Conservation (phyloP, 2,797 vertebrate species). For the Acridotheres tristis region DNA sequence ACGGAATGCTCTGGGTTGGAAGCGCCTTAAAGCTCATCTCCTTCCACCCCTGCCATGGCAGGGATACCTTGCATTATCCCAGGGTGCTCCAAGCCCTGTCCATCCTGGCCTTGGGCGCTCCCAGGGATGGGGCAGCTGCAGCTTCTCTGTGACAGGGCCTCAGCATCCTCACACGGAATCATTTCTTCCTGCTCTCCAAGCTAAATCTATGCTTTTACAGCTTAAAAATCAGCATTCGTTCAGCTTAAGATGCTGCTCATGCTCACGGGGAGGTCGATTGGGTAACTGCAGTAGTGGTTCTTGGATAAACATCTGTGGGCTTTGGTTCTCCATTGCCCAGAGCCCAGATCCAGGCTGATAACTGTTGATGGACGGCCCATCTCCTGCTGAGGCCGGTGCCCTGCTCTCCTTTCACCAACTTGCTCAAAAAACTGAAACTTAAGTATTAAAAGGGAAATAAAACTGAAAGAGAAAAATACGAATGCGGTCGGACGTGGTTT, state of each 20-base stretch:
- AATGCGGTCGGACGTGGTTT: background rate
- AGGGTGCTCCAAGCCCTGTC: too few relatives aligned
- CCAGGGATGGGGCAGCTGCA: background rate
- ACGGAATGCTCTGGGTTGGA: too few relatives aligned
- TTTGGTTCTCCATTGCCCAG: background rate
- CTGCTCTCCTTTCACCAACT: background rate
- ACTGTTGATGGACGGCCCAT: background rate
- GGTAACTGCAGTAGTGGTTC: rapidly evolving
- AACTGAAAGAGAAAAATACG: background rate
- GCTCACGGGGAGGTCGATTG: rapidly evolving
- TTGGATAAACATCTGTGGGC: background rate
- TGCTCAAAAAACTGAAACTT: background rate
- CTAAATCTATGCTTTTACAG: background rate
- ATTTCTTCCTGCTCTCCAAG: background rate
- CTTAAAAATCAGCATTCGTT: background rate
- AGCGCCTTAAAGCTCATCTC: background rate
- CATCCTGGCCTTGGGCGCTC: background rate
- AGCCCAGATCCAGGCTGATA: rapidly evolving
- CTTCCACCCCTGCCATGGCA: background rate
- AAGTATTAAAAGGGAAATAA: background rate
- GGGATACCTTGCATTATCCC: background rate
- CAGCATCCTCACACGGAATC: background rate
- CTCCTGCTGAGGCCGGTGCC: background rate
- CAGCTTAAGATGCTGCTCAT: background rate
- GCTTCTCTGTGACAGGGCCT: background rate